Evolutionary conservation across 1,140 invertebrate genomes (phyloP).

Genomic region (Mylabris phalerata): DNA sequence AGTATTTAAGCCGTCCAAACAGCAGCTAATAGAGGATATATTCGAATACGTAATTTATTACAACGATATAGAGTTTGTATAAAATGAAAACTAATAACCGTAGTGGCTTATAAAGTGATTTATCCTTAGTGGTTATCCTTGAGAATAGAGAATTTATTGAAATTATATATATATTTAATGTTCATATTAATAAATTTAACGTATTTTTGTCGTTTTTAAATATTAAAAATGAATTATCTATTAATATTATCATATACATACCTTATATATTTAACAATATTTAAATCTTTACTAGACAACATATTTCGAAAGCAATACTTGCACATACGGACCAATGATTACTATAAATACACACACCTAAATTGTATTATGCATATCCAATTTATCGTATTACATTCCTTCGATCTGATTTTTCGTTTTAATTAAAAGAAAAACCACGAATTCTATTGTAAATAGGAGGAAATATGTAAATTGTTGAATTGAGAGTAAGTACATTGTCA

Average conservation of each 20-base stretch:
- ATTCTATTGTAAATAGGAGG: neutral
- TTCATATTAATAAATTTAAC: neutral
- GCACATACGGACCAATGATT: conserved; percentile 26
- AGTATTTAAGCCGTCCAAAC: conserved; percentile 4
- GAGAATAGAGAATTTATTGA: neutral
- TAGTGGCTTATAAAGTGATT: conserved; percentile 29
- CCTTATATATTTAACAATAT: no score
- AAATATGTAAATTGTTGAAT: conserved; percentile 17
- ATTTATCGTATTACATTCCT: neutral
- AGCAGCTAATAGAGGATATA: conserved; percentile 9
- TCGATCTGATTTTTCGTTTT: no score
- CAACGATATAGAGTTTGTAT: conserved; percentile 7
- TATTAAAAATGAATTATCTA: neutral
- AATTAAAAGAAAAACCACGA: neutral
- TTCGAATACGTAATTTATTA: neutral
- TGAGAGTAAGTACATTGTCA: conserved; percentile 8
- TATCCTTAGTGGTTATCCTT: neutral
- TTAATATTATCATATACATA: neutral
- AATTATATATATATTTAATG: neutral
- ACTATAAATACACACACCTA: neutral
- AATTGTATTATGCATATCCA: neutral
- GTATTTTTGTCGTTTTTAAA: neutral
- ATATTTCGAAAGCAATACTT: conserved; percentile 25
- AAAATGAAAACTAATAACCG: conserved; percentile 6
- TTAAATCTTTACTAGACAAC: neutral